phyloP scores from a whole-genome alignment of 1,140 invertebrate species.

The Heliconius himera region DNA sequence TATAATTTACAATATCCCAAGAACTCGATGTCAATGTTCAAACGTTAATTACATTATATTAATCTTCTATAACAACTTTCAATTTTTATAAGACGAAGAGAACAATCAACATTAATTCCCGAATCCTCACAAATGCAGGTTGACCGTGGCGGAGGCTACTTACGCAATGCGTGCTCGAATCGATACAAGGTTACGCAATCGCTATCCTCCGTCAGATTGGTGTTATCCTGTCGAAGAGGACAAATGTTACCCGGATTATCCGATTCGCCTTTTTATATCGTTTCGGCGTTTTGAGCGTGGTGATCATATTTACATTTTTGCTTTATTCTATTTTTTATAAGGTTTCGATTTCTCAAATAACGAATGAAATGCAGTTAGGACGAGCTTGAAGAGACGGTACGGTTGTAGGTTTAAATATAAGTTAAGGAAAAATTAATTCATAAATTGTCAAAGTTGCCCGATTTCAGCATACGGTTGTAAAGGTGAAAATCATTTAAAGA shows the following conservation, averaged over 20 bases:
- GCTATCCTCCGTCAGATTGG: slow-evolving; percentile 47
- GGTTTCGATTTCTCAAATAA: background rate
- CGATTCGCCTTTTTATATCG: slow-evolving; percentile 17
- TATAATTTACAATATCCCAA: too few relatives aligned
- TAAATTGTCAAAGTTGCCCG: background rate
- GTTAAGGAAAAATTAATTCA: background rate
- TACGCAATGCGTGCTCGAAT: slow-evolving; percentile 58
- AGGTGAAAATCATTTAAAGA: too few relatives aligned
- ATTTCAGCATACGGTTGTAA: too few relatives aligned
- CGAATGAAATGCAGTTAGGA: background rate
- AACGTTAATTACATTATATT: background rate
- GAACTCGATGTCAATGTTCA: background rate
- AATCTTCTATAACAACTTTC: background rate
- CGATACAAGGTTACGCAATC: slow-evolving; percentile 61
- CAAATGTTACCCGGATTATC: slow-evolving; percentile 41
- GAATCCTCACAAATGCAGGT: slow-evolving; percentile 66
- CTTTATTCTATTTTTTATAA: background rate
- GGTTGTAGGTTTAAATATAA: background rate
- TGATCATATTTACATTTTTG: background rate
- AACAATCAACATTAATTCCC: slow-evolving; percentile 18
- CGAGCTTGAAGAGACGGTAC: background rate
- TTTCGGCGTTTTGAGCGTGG: background rate
- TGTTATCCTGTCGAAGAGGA: slow-evolving; percentile 39
- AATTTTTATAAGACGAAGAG: background rate
- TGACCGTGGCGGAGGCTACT: slow-evolving; percentile 47